A percentile compares a stretch with the other conserved stretches of the same genome.
Conservation (phyloP, 1,140 invertebrate genomes). For the Drosophila ironensis region DNA sequence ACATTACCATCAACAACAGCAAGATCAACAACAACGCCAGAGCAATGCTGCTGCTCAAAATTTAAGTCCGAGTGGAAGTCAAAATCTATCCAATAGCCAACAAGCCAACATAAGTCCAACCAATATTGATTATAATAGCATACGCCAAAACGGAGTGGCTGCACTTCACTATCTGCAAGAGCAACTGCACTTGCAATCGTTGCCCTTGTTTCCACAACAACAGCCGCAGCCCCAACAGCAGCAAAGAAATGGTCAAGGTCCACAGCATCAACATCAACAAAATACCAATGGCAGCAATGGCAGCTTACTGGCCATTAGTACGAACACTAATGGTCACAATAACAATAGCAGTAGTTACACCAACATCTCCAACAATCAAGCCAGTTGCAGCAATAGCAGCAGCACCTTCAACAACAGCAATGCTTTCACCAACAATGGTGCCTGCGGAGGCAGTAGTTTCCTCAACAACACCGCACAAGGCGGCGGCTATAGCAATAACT, state of each 20-base stretch:
- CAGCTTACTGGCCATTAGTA: constrained; percentile 10
- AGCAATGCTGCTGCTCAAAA: constrained; percentile 42
- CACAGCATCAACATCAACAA: not conserved
- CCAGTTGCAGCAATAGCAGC: not conserved
- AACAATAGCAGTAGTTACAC: constrained; percentile 15
- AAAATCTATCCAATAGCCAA: constrained; percentile 21
- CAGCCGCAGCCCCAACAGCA: constrained; percentile 26
- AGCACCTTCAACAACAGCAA: not conserved
- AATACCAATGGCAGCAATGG: constrained; percentile 12
- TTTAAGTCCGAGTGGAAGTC: constrained; percentile 32
- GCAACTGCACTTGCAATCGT: constrained; percentile 18
- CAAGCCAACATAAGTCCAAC: constrained; percentile 5
- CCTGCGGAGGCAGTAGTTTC: constrained; percentile 4
- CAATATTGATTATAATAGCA: constrained; percentile 26
- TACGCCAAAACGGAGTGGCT: constrained; percentile 35
- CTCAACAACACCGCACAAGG: not conserved
- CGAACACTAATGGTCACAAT: constrained; percentile 7
- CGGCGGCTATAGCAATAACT: constrained; percentile 1
- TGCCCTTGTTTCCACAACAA: not conserved
- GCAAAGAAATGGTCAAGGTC: not conserved
- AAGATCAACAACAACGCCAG: constrained; percentile 32
- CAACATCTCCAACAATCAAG: too few species aligned
- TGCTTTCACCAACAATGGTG: not conserved
- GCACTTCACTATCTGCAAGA: constrained; percentile 32
- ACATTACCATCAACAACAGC: constrained; percentile 34